A percentile compares a stretch with the other conserved stretches of the same genome.
These are phyloP conservation scores for Mechanitis messenoides DNA, from an alignment of 2,888 invertebrate genomes.

Conservation along the genomic window DNA sequence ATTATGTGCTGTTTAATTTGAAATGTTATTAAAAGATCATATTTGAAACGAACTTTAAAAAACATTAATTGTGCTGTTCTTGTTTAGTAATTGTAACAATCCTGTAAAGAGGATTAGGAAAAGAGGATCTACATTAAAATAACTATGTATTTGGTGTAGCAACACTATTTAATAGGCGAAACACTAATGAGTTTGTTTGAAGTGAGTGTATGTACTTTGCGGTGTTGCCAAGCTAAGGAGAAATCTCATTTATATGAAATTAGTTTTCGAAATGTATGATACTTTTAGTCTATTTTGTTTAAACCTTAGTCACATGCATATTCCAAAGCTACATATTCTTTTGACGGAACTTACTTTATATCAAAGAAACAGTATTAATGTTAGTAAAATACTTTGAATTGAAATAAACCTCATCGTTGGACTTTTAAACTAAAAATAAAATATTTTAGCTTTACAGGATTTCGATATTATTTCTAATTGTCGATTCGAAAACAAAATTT, in stretches of 20 bases:
- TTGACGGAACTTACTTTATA: slow-evolving; percentile 15
- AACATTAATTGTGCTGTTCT: slow-evolving; percentile 8
- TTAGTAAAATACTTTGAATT: slow-evolving; percentile 4
- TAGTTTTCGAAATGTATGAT: slow-evolving; percentile 31
- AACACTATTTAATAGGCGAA: slow-evolving; percentile 32
- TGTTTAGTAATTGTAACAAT: slow-evolving; percentile 17
- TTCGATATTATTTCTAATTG: too few species aligned
- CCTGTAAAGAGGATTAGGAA: slow-evolving; percentile 12
- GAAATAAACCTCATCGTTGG: background rate
- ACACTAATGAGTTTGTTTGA: slow-evolving; percentile 36
- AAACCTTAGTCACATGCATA: slow-evolving; percentile 14
- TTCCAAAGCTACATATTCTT: slow-evolving; percentile 15
- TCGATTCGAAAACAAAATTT: background rate
- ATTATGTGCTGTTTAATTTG: slow-evolving; percentile 5
- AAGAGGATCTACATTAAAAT: slow-evolving; percentile 21
- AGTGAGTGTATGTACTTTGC: slow-evolving; percentile 30
- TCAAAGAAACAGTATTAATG: slow-evolving; percentile 22
- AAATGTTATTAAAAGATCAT: slow-evolving; percentile 1
- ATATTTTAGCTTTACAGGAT: too few species aligned
- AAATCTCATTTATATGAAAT: slow-evolving; percentile 36
- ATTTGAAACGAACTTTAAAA: background rate
- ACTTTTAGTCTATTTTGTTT: slow-evolving; percentile 24
- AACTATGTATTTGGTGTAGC: slow-evolving; percentile 20
- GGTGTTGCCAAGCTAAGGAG: slow-evolving; percentile 28
- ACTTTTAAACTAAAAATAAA: too few species aligned